These are phyloP conservation scores for Drosophila paramelanica DNA, from an alignment of 2,888 invertebrate genomes.

Conservation along the genomic window DNA sequence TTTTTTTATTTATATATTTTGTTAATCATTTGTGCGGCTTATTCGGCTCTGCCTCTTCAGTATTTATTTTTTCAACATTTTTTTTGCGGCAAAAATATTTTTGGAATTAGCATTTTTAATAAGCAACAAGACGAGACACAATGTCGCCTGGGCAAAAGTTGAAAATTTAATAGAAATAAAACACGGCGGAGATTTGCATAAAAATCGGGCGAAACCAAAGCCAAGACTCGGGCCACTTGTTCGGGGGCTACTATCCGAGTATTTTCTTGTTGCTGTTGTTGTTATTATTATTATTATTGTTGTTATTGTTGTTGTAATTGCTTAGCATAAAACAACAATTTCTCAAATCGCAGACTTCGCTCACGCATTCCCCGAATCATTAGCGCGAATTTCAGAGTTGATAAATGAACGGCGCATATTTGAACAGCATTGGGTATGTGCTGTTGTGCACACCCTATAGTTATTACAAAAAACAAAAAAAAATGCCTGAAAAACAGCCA, in stretches of 20 bases:
- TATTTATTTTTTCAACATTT: slow-evolving; percentile 9
- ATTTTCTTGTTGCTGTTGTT: background rate
- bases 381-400: slow-evolving; percentile 57
- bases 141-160: slow-evolving; percentile 63
- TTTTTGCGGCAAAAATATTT: slow-evolving; percentile 46
- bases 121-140: slow-evolving; percentile 72
- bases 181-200: slow-evolving; percentile 55
- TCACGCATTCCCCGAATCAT: slow-evolving; percentile 64
- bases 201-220: slow-evolving; percentile 49
- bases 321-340: slow-evolving; percentile 74
- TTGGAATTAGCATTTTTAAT: slow-evolving; percentile 75
- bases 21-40: background rate
- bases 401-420: slow-evolving; percentile 60
- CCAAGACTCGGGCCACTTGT: background rate
- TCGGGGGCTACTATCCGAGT: background rate
- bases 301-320: slow-evolving; percentile 38
- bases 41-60: background rate
- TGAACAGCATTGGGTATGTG: slow-evolving; percentile 36
- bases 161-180: slow-evolving; percentile 33
- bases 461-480: no score
- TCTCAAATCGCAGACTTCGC: slow-evolving; percentile 44
- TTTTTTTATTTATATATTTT: no score
- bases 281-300: slow-evolving; percentile 13
- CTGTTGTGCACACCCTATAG: background rate
- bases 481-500: no score